Conservation (phyloP, 1,140 invertebrate species). For the Harpegnathos saltator region DNA sequence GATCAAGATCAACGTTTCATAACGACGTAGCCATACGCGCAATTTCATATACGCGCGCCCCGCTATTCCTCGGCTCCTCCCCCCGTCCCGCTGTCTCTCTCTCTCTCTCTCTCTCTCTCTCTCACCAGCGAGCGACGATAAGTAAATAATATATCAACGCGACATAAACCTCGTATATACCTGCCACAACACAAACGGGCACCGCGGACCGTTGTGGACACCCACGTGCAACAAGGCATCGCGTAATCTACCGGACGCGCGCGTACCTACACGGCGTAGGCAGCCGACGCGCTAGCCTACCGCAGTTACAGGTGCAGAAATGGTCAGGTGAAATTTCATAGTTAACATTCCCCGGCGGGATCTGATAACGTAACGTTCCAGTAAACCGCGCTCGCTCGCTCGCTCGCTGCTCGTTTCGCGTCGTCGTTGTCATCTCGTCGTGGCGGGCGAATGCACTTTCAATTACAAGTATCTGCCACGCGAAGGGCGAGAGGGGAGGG, state of each 20-base stretch:
- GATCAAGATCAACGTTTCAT: conserved; percentile 58
- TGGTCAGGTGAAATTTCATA: conserved; percentile 69
- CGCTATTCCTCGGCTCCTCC: conserved; percentile 17
- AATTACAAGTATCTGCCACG: neutral
- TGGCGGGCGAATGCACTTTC: conserved; percentile 11
- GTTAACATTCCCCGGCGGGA: conserved; percentile 29
- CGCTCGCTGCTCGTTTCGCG: neutral
- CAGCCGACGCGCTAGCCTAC: conserved; percentile 47
- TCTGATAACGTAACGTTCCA: conserved; percentile 37
- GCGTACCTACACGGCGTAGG: conserved; percentile 71
- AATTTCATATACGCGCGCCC: conserved; percentile 33
- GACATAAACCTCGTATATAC: conserved; percentile 38
- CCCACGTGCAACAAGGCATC: conserved; percentile 79
- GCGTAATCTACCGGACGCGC: conserved; percentile 76
- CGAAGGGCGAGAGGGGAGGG: too few species aligned
- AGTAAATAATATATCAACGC: conserved; percentile 57
- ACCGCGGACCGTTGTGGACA: conserved; percentile 69
- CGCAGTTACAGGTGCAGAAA: conserved; percentile 64
- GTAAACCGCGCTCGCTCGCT: conserved; percentile 10
- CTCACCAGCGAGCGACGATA: conserved; percentile 8
- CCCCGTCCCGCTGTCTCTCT: neutral
- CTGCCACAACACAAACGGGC: conserved; percentile 57
- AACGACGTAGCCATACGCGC: conserved; percentile 52
- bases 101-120: too few species aligned
- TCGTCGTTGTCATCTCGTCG: neutral